Percentiles rank a stretch among this genome's conserved stretches.
Conservation (phyloP, 2,888 invertebrate genomes). For the Aleiodes alternator region DNA sequence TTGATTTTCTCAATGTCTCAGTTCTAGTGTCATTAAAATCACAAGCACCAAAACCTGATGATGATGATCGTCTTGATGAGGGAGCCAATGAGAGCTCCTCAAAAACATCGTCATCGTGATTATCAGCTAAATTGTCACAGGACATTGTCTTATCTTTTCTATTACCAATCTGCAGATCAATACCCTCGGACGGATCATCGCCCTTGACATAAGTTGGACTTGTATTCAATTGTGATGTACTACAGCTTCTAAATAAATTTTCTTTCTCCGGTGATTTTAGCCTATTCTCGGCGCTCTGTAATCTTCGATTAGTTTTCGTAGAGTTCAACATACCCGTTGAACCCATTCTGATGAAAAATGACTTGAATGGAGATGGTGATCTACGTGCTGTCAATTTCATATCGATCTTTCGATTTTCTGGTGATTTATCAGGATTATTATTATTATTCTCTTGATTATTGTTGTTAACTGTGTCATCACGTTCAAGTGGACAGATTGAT, state of each 20-base stretch:
- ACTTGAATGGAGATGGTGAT: slow-evolving; percentile 82
- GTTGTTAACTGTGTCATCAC: slow-evolving; percentile 62
- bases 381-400: slow-evolving; percentile 62
- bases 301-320: slow-evolving; percentile 71
- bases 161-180: slow-evolving; percentile 78
- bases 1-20: slow-evolving; percentile 67
- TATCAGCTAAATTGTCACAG: slow-evolving; percentile 69
- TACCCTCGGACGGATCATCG: slow-evolving; percentile 88
- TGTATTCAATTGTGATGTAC: slow-evolving; percentile 85
- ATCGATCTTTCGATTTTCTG: slow-evolving; percentile 55
- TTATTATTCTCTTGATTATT: slow-evolving; percentile 58
- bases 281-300: slow-evolving; percentile 75
- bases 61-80: slow-evolving; percentile 46
- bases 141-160: slow-evolving; percentile 71
- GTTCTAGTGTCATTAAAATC: slow-evolving; percentile 64
- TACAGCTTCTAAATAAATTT: slow-evolving; percentile 84
- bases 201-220: slow-evolving; percentile 82
- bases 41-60: slow-evolving; percentile 62
- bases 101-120: slow-evolving; percentile 59
- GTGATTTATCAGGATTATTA: slow-evolving; percentile 49
- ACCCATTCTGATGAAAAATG: slow-evolving; percentile 86
- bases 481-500: slow-evolving; percentile 72
- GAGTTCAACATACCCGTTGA: slow-evolving; percentile 86
- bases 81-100: slow-evolving; percentile 50
- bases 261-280: slow-evolving; percentile 76